A percentile compares a stretch with the other conserved stretches of the same genome.
Conservation (phyloP, 2,113 vertebrate genomes). For the Calonectris borealis region DNA sequence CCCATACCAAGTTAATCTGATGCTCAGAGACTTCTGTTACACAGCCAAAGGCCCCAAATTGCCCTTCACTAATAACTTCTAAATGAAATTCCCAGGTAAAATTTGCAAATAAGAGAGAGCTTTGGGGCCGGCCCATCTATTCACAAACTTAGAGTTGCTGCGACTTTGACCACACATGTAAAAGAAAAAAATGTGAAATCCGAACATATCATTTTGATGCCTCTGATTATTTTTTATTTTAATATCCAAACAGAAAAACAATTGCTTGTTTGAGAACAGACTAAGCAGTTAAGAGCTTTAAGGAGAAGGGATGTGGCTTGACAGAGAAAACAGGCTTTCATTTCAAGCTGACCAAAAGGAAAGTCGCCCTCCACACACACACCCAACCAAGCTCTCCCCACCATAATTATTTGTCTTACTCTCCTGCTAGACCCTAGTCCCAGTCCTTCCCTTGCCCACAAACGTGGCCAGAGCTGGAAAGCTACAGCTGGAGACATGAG, state of each 20-base stretch:
- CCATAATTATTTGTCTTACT: not conserved
- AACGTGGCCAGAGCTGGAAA: not conserved
- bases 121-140: not conserved
- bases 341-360: not conserved
- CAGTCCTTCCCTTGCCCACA: not conserved
- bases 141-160: not conserved
- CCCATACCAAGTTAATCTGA: not conserved
- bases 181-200: not conserved
- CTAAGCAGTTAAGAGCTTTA: not conserved
- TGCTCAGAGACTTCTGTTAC: not conserved
- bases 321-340: not conserved
- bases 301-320: not conserved
- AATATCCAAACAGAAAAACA: not conserved
- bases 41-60: not conserved
- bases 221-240: not conserved
- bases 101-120: not conserved
- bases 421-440: not conserved
- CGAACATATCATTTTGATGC: not conserved
- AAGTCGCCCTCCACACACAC: not conserved
- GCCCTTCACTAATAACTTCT: not conserved
- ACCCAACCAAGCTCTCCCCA: not conserved
- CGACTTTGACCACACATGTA: not conserved
- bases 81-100: not conserved
- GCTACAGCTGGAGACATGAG: not conserved
- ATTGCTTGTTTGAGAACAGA: not conserved